Percentiles rank a stretch among this genome's conserved stretches.
Evolutionary conservation across 2,113 vertebrate genomes (phyloP).

Genomic region (Phodopus roborovskii): DNA sequence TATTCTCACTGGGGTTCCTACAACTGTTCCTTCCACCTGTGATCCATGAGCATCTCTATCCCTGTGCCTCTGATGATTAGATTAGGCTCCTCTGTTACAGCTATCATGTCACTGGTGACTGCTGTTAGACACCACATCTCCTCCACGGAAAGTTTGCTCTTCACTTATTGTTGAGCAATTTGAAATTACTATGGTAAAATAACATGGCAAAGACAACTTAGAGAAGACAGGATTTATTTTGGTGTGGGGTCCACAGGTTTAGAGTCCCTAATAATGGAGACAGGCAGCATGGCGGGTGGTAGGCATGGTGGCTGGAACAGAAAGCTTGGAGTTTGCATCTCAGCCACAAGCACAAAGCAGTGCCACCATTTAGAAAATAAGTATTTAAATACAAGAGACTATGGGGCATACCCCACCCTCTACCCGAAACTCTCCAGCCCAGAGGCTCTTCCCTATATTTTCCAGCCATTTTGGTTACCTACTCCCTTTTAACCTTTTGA

Average conservation of each 20-base stretch:
- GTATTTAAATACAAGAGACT: not conserved
- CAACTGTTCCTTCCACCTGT: constrained; percentile 18
- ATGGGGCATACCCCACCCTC: not conserved
- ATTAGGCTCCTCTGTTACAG: not conserved
- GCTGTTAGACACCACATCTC: not conserved
- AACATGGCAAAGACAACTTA: no score
- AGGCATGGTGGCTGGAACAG: not conserved
- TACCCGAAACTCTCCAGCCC: no score
- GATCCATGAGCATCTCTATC: not conserved
- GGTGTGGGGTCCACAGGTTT: no score
- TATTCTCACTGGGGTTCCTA: not conserved
- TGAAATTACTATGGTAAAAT: not conserved
- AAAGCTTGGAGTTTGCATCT: not conserved
- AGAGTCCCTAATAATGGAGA: no score
- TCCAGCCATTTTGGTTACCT: not conserved
- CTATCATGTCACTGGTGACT: not conserved
- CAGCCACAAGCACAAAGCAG: not conserved
- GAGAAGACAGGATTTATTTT: not conserved
- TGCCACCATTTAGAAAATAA: not conserved
- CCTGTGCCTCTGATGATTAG: constrained; percentile 14
- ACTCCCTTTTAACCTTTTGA: not conserved
- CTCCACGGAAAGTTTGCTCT: not conserved
- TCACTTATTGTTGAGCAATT: not conserved
- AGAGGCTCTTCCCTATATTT: not conserved
- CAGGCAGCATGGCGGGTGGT: not conserved